A percentile compares a stretch with the other conserved stretches of the same genome.
phyloP scores from a whole-genome alignment of 2,113 vertebrate species.

The Chaetodon trifascialis region DNA sequence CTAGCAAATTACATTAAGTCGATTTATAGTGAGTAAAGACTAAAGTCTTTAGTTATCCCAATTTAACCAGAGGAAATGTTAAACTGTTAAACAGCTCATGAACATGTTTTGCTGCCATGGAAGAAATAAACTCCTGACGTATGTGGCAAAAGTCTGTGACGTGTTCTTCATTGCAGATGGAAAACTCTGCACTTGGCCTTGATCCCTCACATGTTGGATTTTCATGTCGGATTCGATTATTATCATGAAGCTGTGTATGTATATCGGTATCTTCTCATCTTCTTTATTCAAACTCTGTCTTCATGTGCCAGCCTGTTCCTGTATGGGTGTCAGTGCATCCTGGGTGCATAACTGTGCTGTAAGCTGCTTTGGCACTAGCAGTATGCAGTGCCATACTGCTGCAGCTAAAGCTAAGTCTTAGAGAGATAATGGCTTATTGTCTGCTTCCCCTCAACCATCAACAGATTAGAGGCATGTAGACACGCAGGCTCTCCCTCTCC shows the following conservation, averaged over 20 bases:
- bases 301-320: slow-evolving; percentile 21
- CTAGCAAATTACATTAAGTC: neutral
- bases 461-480: slow-evolving; percentile 80
- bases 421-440: slow-evolving; percentile 79
- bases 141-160: neutral
- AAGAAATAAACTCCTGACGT: neutral
- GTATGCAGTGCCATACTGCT: slow-evolving; percentile 57
- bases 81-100: neutral
- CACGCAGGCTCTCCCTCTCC: slow-evolving; percentile 61
- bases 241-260: neutral
- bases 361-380: slow-evolving; percentile 53
- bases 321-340: slow-evolving; percentile 41
- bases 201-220: neutral
- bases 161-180: slow-evolving; percentile 2
- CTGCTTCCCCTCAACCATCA: slow-evolving; percentile 79
- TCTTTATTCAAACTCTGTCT: slow-evolving; percentile 30
- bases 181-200: neutral
- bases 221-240: neutral
- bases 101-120: neutral
- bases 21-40: neutral
- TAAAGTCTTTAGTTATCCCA: neutral
- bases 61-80: no score
- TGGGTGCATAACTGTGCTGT: slow-evolving; percentile 45
- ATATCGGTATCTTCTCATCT: slow-evolving; percentile 23
- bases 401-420: slow-evolving; percentile 67